These are phyloP conservation scores for Ellobius talpinus DNA, from an alignment of 2,113 vertebrate species.

Conservation along the genomic window DNA sequence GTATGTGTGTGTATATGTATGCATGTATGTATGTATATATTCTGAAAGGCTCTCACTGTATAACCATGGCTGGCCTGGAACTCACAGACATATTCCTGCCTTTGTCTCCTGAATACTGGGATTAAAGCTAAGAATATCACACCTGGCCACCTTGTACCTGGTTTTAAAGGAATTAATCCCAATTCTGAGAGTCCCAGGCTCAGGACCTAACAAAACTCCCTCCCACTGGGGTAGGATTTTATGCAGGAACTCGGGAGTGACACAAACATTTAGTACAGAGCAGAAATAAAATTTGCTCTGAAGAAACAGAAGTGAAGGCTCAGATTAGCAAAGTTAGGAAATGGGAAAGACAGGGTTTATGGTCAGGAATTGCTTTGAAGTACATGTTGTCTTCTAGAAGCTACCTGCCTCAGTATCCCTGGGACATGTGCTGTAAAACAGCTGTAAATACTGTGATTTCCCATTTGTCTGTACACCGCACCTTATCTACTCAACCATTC, in stretches of 20 bases:
- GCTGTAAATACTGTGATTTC: background rate
- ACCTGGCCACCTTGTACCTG: background rate
- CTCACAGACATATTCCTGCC: too few species aligned
- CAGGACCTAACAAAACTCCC: background rate
- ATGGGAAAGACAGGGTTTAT: background rate
- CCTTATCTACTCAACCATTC: background rate
- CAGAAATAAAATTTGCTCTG: background rate
- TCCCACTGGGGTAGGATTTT: background rate
- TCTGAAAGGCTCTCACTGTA: background rate
- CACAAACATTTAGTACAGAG: background rate
- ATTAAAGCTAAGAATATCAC: background rate
- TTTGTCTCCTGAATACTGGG: background rate
- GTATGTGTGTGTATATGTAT: too few species aligned
- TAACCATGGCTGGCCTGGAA: background rate
- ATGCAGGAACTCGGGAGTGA: background rate
- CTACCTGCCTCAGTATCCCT: background rate
- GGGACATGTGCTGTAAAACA: background rate
- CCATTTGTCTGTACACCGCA: background rate
- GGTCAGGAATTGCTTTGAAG: background rate
- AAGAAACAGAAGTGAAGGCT: background rate
- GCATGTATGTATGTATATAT: too few species aligned
- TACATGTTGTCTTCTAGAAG: background rate
- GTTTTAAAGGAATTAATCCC: background rate
- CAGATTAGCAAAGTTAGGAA: background rate
- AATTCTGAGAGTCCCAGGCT: background rate